Conservation (phyloP, 2,888 invertebrate species). For the Agonopterix alstromeriana region DNA sequence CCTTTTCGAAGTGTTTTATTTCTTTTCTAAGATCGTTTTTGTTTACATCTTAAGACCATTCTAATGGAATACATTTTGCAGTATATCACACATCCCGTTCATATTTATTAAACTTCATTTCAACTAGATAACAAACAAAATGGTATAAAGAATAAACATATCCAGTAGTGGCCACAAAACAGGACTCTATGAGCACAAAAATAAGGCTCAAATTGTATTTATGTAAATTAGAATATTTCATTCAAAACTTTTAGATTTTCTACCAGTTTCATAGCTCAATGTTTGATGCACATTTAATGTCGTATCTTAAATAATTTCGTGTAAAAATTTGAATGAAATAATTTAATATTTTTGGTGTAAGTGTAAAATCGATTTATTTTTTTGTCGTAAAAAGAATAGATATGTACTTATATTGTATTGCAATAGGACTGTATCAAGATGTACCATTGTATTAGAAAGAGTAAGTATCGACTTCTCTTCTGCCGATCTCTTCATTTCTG, state of each 20-base stretch:
- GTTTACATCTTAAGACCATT: too few relatives aligned
- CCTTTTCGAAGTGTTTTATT: too few relatives aligned
- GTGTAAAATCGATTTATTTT: slow-evolving; percentile 15
- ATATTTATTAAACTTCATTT: too few relatives aligned
- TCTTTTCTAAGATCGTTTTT: too few relatives aligned
- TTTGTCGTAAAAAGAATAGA: too few relatives aligned
- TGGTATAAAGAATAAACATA: slow-evolving; percentile 68
- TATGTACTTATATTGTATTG: slow-evolving; percentile 10
- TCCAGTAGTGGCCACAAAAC: slow-evolving; percentile 54
- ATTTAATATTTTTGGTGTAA: slow-evolving; percentile 32
- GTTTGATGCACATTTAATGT: slow-evolving; percentile 31
- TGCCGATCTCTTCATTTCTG: too few relatives aligned
- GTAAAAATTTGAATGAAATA: slow-evolving; percentile 33
- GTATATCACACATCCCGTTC: too few relatives aligned
- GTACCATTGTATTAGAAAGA: too few relatives aligned
- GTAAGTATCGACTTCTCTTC: too few relatives aligned
- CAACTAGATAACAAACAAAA: slow-evolving; percentile 2
- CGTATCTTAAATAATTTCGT: slow-evolving; percentile 17
- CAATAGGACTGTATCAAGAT: too few relatives aligned
- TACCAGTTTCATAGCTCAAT: slow-evolving; percentile 3
- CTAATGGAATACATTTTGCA: too few relatives aligned
- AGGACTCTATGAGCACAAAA: slow-evolving; percentile 53
- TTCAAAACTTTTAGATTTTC: slow-evolving; percentile 24
- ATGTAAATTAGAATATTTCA: slow-evolving; percentile 44
- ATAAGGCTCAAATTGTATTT: slow-evolving; percentile 57